A percentile compares a stretch with the other conserved stretches of the same genome.
Evolutionary conservation across 2,888 invertebrate species (phyloP).

Genomic region (Brenthis hecate): DNA sequence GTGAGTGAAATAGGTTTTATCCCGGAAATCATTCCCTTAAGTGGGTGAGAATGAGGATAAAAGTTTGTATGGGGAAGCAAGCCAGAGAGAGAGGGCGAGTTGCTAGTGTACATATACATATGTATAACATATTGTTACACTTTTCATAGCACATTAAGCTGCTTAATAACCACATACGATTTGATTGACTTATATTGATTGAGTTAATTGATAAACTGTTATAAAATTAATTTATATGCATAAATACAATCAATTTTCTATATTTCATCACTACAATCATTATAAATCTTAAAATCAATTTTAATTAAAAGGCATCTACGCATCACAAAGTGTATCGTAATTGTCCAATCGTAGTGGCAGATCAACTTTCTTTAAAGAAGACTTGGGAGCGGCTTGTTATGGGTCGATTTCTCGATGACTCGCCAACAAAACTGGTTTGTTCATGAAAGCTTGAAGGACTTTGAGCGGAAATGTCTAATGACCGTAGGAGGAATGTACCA

Average conservation of each 20-base stretch:
- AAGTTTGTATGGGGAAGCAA: too few species aligned
- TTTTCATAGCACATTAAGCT: too few species aligned
- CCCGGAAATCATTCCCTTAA: too few species aligned
- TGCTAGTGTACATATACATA: too few species aligned
- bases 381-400: slow-evolving; percentile 46
- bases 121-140: too few species aligned
- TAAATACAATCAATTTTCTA: background rate
- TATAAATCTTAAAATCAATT: slow-evolving; percentile 3
- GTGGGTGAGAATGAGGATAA: too few species aligned
- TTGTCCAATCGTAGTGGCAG: slow-evolving; percentile 37
- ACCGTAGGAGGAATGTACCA: slow-evolving; percentile 56
- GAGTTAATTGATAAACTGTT: too few species aligned
- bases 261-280: background rate
- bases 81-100: too few species aligned
- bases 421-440: slow-evolving; percentile 61
- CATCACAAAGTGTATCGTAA: slow-evolving; percentile 38
- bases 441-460: slow-evolving; percentile 56
- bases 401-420: slow-evolving; percentile 76
- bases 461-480: slow-evolving; percentile 61
- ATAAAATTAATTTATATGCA: too few species aligned
- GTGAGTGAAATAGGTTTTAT: too few species aligned
- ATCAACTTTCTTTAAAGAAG: slow-evolving; percentile 47
- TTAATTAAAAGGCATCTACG: slow-evolving; percentile 14
- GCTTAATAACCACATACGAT: too few species aligned
- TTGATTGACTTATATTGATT: too few species aligned